Evolutionary conservation across 2,113 vertebrate genomes (phyloP).

Genomic region (Lophius piscatorius): DNA sequence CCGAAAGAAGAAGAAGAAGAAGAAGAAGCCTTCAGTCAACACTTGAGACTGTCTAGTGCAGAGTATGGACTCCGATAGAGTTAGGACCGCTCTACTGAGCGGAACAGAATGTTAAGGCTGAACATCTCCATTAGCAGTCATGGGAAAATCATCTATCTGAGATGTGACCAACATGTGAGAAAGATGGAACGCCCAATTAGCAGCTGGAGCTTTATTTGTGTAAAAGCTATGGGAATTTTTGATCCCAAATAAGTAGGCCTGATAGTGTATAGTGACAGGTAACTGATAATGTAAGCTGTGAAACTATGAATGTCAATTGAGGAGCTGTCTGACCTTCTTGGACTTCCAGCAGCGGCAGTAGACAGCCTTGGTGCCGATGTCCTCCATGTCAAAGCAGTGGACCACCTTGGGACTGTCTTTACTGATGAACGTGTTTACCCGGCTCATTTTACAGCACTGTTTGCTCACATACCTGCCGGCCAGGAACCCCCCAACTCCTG

Average conservation of each 20-base stretch:
- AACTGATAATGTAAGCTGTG: no score
- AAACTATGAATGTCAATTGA: background rate
- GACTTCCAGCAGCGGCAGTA: conserved; percentile 87
- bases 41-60: no score
- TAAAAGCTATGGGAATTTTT: no score
- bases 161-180: background rate
- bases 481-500: conserved; percentile 73
- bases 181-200: no score
- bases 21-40: no score
- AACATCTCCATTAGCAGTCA: background rate
- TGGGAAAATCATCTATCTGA: background rate
- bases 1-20: no score
- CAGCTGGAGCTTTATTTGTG: no score
- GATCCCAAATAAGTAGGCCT: no score
- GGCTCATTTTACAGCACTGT: conserved; percentile 61
- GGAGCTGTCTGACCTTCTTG: conserved; percentile 73
- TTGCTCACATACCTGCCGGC: conserved; percentile 68
- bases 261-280: no score
- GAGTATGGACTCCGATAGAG: no score
- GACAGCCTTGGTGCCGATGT: conserved; percentile 78
- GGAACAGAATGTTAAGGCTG: background rate
- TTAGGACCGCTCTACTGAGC: no score
- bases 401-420: conserved; percentile 84
- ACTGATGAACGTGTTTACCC: conserved; percentile 72
- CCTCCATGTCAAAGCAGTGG: conserved; percentile 84